phyloP scores from a whole-genome alignment of 2,113 vertebrate genomes.

The Anhinga anhinga region DNA sequence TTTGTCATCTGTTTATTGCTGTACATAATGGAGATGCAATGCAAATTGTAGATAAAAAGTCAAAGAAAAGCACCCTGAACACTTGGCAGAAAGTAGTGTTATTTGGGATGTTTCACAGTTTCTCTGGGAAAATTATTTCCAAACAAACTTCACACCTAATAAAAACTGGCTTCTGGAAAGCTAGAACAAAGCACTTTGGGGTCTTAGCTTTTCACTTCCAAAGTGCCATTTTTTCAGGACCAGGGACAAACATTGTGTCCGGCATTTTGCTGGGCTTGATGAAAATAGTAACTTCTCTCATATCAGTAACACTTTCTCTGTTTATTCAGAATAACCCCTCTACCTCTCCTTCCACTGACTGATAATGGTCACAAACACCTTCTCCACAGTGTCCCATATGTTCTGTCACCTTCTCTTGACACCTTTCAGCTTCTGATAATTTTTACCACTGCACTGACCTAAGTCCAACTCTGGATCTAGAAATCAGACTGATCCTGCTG shows the following conservation, averaged over 20 bases:
- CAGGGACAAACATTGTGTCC: background rate
- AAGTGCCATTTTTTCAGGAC: background rate
- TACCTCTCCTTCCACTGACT: background rate
- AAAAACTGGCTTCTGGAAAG: background rate
- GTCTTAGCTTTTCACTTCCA: background rate
- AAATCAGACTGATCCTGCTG: background rate
- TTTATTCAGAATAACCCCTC: background rate
- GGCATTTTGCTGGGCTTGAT: fast-evolving
- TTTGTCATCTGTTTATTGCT: background rate
- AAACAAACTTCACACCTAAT: background rate
- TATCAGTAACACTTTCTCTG: background rate
- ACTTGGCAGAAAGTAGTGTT: background rate
- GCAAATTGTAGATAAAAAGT: background rate
- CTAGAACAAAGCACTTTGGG: background rate
- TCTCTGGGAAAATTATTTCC: background rate
- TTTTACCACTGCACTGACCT: background rate
- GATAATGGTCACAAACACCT: background rate
- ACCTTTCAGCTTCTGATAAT: background rate
- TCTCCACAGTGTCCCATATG: background rate
- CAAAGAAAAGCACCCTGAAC: background rate
- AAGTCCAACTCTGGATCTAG: background rate
- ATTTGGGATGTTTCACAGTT: background rate
- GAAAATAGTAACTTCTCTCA: background rate
- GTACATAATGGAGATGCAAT: background rate
- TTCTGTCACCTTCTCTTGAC: background rate